Evolutionary conservation across 2,888 invertebrate species (phyloP).

Genomic region (Acleris holmiana): DNA sequence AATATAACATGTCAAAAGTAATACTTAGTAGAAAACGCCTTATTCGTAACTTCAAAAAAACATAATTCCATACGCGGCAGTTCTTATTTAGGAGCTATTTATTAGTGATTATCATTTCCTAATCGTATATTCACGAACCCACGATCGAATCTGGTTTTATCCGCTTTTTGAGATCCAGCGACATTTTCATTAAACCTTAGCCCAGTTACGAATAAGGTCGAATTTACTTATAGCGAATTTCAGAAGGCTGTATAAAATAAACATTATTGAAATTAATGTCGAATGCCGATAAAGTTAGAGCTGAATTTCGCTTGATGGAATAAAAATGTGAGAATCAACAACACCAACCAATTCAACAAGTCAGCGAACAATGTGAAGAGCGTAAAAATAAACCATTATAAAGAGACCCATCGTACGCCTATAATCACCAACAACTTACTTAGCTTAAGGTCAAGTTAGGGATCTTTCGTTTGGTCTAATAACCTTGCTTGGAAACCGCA

Average conservation of each 20-base stretch:
- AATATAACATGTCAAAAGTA: no score
- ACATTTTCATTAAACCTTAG: not conserved
- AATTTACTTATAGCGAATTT: not conserved
- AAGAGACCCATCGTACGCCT: not conserved
- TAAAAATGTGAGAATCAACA: conserved; percentile 5
- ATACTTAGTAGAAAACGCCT: no score
- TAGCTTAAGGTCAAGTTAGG: conserved; percentile 15
- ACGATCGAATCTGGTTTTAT: conserved; percentile 39
- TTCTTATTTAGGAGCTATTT: no score
- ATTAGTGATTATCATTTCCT: conserved; percentile 19
- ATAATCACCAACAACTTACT: not conserved
- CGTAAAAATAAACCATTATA: conserved; percentile 9
- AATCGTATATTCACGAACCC: conserved; percentile 40
- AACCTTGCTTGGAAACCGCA: conserved; percentile 20
- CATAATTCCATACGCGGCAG: no score
- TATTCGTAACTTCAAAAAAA: no score
- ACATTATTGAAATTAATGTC: not conserved
- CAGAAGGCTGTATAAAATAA: not conserved
- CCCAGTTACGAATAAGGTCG: not conserved
- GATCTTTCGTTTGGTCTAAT: conserved; percentile 3
- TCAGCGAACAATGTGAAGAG: conserved; percentile 7
- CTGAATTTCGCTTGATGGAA: not conserved
- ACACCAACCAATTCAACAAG: conserved; percentile 15
- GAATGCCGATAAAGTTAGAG: not conserved
- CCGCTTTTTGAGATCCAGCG: conserved; percentile 33